Base-by-base conservation (phyloP, 2,797 vertebrate genomes). In the Sternarchorhynchus goeldii region DNA sequence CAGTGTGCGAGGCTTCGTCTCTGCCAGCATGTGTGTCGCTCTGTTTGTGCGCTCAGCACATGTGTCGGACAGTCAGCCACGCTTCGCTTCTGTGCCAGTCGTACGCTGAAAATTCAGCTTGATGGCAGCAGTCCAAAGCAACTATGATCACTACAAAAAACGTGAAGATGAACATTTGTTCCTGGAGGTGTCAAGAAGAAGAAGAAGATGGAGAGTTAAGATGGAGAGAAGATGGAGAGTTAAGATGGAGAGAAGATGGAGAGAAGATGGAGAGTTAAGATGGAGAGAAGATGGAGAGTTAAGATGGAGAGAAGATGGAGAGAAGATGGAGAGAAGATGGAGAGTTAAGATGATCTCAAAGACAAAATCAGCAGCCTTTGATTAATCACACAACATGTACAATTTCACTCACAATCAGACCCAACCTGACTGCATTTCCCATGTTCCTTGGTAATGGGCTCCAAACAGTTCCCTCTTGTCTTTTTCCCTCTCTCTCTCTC, bases 311-410 rank as follows among this genome's bases (percentile, higher is more conserved):
- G n/a, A n/a, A n/a, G n/a, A n/a, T n/a, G n/a, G n/a, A n/a, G n/a
- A n/a, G n/a, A n/a, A n/a, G n/a, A n/a, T n/a, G n/a, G n/a, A n/a
- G n/a, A 67, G 57, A 70, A 67, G 63, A 56, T 53, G 20, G 29
- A 60, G 29, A 36, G 57, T 73, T 67, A 20, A 18, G 5, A 16
- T 60, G 14, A 12, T 14, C 1, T 58, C 29, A n/a, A 50, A 67
- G 57, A 50, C 65, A 58, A 50, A 21, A 53, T 32, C 10, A 56
- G 25, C 31, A 77, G 68, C 29, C 65, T 75, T 65, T 75, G 14
- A 82, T 58, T 72, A 71, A 78, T 82, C 56, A 66, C 14, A 65
- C 36, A 21, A 69, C 53, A 59, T 65, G 31, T 62, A 73, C 32
- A 57, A 45, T 73, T 50, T 78, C 64, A 56, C 31, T 69, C 53